These are phyloP conservation scores for Helicoverpa armigera DNA, from an alignment of 1,140 invertebrate species.

Conservation along the genomic window DNA sequence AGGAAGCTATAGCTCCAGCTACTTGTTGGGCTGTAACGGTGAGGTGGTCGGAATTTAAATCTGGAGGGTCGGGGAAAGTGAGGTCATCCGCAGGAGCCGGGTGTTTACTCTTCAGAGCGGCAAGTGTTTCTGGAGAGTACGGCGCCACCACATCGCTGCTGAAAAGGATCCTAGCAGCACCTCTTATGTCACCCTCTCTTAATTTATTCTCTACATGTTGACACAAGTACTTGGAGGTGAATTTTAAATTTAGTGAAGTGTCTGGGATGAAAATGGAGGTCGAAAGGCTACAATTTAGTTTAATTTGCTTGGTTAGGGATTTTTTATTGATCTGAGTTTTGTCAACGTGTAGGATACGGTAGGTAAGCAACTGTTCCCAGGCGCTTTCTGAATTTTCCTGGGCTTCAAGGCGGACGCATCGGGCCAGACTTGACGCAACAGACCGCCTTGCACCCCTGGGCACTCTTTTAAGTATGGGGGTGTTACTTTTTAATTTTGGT, in stretches of 20 bases:
- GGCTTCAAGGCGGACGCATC: neutral
- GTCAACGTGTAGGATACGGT: neutral
- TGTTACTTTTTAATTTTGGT: neutral
- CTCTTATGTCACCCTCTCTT: neutral
- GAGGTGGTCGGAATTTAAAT: too few relatives aligned
- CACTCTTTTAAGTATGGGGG: neutral
- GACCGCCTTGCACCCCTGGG: neutral
- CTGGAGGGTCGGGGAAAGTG: neutral
- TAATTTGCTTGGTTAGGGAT: neutral
- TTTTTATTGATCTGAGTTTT: neutral
- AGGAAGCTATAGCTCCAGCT: neutral
- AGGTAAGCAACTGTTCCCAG: neutral
- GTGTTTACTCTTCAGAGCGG: neutral
- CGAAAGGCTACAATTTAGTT: neutral
- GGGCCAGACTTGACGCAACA: neutral
- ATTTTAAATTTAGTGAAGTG: neutral
- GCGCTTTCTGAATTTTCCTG: neutral
- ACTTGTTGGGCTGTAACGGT: neutral
- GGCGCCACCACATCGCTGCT: slow-evolving; percentile 1
- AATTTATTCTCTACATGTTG: neutral
- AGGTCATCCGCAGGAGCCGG: neutral
- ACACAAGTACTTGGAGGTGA: neutral
- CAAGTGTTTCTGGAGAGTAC: neutral
- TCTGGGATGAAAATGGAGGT: neutral
- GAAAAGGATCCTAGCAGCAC: neutral